phyloP scores from a whole-genome alignment of 2,888 invertebrate genomes.

The Sarcophaga caerulescens region DNA sequence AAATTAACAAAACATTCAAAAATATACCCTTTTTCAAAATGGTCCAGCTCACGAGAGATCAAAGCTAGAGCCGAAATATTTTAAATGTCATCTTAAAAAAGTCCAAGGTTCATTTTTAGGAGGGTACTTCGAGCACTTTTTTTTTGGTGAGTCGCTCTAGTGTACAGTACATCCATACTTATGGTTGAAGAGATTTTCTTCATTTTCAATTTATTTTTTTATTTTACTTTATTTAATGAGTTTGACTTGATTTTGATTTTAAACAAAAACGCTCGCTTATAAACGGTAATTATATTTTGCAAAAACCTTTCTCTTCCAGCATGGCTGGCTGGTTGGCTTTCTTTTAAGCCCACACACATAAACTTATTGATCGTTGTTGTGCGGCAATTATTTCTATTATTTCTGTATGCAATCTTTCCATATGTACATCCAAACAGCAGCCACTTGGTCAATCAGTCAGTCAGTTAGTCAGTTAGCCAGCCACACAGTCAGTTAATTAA shows the following conservation, averaged over 20 bases:
- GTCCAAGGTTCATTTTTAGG: no score
- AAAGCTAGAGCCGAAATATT: no score
- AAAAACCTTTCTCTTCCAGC: conserved; percentile 3
- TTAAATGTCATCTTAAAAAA: no score
- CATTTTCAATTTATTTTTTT: conserved; percentile 2
- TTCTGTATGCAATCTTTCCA: conserved; percentile 19
- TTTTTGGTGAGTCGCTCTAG: no score
- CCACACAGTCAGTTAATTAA: neutral
- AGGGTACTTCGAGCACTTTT: no score
- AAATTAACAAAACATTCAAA: no score
- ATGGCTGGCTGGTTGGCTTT: no score
- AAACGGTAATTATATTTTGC: conserved; percentile 52
- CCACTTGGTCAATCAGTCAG: neutral
- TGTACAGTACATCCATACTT: no score
- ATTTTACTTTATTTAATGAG: conserved; percentile 38
- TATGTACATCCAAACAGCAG: no score
- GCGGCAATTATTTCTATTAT: conserved; percentile 57
- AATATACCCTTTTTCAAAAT: no score
- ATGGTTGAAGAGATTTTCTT: neutral
- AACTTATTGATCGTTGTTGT: conserved; percentile 5
- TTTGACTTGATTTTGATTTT: conserved; percentile 19
- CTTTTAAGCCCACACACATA: conserved; percentile 51
- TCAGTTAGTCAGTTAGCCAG: neutral
- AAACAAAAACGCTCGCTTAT: conserved; percentile 9
- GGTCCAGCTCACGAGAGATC: no score